Conservation (phyloP, 2,797 vertebrate genomes). For the Anabas testudineus region DNA sequence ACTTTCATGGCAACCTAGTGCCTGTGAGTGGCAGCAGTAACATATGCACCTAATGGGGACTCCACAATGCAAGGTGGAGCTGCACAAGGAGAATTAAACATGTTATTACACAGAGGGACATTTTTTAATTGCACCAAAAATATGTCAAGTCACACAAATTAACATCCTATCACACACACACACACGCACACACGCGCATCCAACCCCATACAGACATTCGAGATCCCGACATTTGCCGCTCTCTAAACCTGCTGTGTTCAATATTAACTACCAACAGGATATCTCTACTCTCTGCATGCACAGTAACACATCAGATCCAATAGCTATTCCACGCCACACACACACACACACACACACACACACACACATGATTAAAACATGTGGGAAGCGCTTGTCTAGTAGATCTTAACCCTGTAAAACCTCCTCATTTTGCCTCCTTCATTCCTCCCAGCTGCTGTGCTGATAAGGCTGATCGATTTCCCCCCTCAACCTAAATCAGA, state of each 20-base stretch:
- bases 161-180: conserved; percentile 11
- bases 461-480: conserved; percentile 51
- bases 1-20: conserved; percentile 30
- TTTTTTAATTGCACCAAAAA: conserved; percentile 29
- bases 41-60: conserved; percentile 48
- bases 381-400: conserved; percentile 32
- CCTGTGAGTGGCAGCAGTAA: neutral
- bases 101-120: conserved; percentile 24
- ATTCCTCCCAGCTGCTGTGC: conserved; percentile 25
- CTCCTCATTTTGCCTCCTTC: conserved; percentile 17
- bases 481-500: conserved; percentile 37
- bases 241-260: conserved; percentile 75
- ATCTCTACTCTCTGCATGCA: conserved; percentile 61
- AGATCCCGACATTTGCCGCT: conserved; percentile 61
- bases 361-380: conserved; percentile 33
- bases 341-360: conserved; percentile 20
- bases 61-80: conserved; percentile 11
- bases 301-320: conserved; percentile 48
- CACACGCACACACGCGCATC: neutral
- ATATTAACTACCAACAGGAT: conserved; percentile 77
- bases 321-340: conserved; percentile 34
- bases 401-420: conserved; percentile 53
- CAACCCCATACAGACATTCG: conserved; percentile 36
- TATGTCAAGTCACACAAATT: conserved; percentile 9
- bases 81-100: conserved; percentile 44